These are phyloP conservation scores for Coryphaenoides rupestris DNA, from an alignment of 2,113 vertebrate genomes.

Conservation along the genomic window DNA sequence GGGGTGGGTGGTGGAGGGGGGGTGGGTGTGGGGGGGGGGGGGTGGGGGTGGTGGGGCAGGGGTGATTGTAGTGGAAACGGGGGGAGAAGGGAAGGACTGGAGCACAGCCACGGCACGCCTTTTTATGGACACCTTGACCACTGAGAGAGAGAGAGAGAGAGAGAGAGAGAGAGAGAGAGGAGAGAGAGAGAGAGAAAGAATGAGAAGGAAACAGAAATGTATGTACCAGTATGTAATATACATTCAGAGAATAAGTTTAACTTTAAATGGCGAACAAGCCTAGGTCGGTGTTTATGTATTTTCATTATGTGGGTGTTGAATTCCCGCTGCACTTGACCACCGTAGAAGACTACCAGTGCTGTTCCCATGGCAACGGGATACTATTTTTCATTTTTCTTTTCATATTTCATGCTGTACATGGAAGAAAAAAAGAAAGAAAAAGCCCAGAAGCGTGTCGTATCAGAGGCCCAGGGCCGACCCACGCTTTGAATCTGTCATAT, in stretches of 20 bases:
- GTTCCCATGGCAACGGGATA: conserved; percentile 3
- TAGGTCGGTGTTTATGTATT: conserved; percentile 1
- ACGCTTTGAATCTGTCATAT: too few relatives aligned
- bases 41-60: too few relatives aligned
- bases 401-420: conserved; percentile 4
- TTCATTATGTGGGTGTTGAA: not conserved
- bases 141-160: not conserved
- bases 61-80: too few relatives aligned
- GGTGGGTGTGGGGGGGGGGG: too few relatives aligned
- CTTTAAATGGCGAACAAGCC: not conserved
- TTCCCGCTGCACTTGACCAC: not conserved
- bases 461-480: too few relatives aligned
- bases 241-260: not conserved
- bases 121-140: not conserved
- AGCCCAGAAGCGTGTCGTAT: conserved; percentile 6
- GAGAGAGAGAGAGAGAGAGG: not conserved
- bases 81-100: too few relatives aligned
- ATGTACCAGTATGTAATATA: conserved; percentile 1
- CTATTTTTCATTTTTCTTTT: not conserved
- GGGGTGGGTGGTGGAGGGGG: conserved; percentile 12
- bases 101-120: too few relatives aligned
- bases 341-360: not conserved
- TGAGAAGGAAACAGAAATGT: conserved; percentile 5
- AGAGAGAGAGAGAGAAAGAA: not conserved
- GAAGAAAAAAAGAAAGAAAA: conserved; percentile 8